These are phyloP conservation scores for Ormyrus thymus DNA, from an alignment of 2,888 invertebrate species.

Conservation along the genomic window DNA sequence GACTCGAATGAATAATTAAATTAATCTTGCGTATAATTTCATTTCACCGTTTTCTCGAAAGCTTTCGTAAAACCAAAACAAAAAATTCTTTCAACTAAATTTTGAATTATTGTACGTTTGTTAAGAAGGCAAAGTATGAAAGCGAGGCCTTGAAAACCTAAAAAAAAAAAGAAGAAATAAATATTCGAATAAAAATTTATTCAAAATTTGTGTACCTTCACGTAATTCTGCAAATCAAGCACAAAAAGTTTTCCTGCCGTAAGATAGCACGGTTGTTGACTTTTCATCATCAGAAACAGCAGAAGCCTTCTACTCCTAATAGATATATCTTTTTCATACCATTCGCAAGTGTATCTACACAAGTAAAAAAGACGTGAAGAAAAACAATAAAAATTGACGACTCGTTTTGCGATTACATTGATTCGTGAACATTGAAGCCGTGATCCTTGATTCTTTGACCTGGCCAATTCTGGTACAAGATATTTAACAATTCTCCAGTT, in stretches of 20 bases:
- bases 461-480: constrained; percentile 38
- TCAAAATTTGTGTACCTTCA: neutral
- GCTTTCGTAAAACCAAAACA: too few species aligned
- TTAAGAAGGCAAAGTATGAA: neutral
- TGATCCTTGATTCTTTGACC: constrained; percentile 33
- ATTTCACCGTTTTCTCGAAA: too few species aligned
- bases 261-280: neutral
- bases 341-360: constrained; percentile 9
- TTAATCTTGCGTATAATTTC: too few species aligned
- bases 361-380: neutral
- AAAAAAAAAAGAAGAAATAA: neutral
- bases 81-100: neutral
- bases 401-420: constrained; percentile 6
- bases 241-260: neutral
- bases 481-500: constrained; percentile 8
- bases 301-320: neutral
- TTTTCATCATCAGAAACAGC: neutral
- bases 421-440: constrained; percentile 2
- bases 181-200: neutral
- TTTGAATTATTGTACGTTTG: neutral
- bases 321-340: constrained; percentile 2
- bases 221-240: neutral
- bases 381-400: neutral
- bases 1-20: too few species aligned
- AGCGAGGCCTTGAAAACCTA: constrained; percentile 24